Base-by-base conservation (phyloP, 2,113 vertebrate species). In the Dasyprocta punctata region DNA sequence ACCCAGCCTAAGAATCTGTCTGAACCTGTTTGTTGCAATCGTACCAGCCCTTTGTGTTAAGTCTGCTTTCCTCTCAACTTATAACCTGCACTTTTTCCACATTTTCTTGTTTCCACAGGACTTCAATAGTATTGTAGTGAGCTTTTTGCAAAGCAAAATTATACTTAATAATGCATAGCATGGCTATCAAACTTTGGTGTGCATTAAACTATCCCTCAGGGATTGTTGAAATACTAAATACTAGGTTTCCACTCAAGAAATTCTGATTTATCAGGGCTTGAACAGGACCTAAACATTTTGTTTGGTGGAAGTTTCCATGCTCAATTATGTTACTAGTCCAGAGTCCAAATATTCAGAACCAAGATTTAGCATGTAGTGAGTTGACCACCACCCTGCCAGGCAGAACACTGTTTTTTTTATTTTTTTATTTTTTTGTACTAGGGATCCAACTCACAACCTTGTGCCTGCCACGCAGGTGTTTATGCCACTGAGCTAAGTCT, bases 371-470 rank as follows among this genome's bases (percentile, higher is more conserved):
- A n/a, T 60, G 14, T 9, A 60, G 2, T 20, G 0, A 93, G n/a
- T 7, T 38, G n/a, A 1, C 19, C 30, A 4, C 16, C 3, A 47
- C 6, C 8, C 11, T 33, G 2, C 14, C 30, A 81, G 14, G n/a
- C n/a, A n/a, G n/a, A n/a, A n/a, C n/a, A n/a, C n/a, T n/a, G n/a
- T n/a, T n/a, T n/a, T n/a, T n/a, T n/a, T n/a, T n/a, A n/a, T n/a
- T n/a, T n/a, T n/a, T n/a, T n/a, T n/a, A n/a, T n/a, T n/a, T n/a
- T n/a, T n/a, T n/a, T n/a, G n/a, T n/a, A n/a, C n/a, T n/a, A n/a
- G n/a, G n/a, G n/a, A n/a, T n/a, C n/a, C n/a, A n/a, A n/a, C n/a
- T n/a, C n/a, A n/a, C n/a, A n/a, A n/a, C n/a, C n/a, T n/a, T n/a
- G n/a, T n/a, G n/a, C n/a, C n/a, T n/a, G n/a, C n/a, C n/a, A n/a